Evolutionary conservation across 2,888 invertebrate genomes (phyloP).

Genomic region (Acanthopleura granulata): DNA sequence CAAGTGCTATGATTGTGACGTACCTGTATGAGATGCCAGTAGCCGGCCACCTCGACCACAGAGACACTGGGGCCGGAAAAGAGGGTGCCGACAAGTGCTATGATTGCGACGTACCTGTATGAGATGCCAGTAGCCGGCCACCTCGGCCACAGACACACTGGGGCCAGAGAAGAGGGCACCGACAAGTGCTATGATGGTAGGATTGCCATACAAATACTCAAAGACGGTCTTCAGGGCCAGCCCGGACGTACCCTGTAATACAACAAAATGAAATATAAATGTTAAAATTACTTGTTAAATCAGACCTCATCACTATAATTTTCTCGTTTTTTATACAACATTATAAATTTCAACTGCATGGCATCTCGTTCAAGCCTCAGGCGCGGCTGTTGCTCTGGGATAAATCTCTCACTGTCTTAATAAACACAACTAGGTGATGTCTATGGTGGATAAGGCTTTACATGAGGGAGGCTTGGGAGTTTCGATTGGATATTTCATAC

Average conservation of each 20-base stretch:
- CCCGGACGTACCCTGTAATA: slow-evolving; percentile 2
- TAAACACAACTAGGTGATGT: too few species aligned
- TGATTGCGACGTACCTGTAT: slow-evolving; percentile 8
- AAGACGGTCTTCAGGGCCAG: slow-evolving; percentile 6
- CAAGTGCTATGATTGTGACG: not conserved
- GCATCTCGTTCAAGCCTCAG: too few species aligned
- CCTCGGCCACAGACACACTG: slow-evolving; percentile 12
- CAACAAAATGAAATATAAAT: not conserved
- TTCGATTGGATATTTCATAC: too few species aligned
- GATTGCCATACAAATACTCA: slow-evolving; percentile 12
- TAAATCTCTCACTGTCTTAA: too few species aligned
- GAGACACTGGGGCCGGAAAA: slow-evolving; percentile 12
- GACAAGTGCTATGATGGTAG: not conserved
- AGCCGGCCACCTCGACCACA: slow-evolving; percentile 3
- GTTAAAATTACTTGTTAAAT: too few species aligned
- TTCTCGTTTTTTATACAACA: too few species aligned
- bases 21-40: slow-evolving; percentile 21
- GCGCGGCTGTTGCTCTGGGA: too few species aligned
- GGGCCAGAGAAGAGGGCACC: slow-evolving; percentile 9
- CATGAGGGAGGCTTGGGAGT: too few species aligned
- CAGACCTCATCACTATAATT: too few species aligned
- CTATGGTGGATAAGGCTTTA: too few species aligned
- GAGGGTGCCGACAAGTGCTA: slow-evolving; percentile 1
- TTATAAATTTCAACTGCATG: too few species aligned
- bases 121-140: slow-evolving; percentile 17